These are phyloP conservation scores for Hyles euphorbiae DNA, from an alignment of 1,140 invertebrate species.

Conservation along the genomic window DNA sequence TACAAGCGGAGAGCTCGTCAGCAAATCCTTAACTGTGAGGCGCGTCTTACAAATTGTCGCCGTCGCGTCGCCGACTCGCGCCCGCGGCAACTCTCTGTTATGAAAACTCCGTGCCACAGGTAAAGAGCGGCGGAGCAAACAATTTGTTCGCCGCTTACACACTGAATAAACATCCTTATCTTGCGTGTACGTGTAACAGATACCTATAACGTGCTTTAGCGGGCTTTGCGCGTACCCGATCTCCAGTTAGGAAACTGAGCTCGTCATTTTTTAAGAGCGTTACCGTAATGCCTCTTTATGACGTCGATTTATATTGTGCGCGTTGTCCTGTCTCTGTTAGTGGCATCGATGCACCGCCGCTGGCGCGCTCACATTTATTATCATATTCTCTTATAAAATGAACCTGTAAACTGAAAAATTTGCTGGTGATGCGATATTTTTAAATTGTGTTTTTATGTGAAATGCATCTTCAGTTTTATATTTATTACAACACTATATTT, in stretches of 20 bases:
- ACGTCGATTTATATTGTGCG: slow-evolving; percentile 6
- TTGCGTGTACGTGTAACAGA: slow-evolving; percentile 38
- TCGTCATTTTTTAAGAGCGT: slow-evolving; percentile 9
- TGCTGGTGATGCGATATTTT: too few relatives aligned
- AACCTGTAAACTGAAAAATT: too few relatives aligned
- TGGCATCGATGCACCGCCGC: too few relatives aligned
- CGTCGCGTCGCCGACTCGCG: slow-evolving; percentile 36
- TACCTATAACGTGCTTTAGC: slow-evolving; percentile 20
- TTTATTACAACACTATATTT: too few relatives aligned
- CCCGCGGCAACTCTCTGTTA: slow-evolving; percentile 53
- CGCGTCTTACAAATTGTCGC: slow-evolving; percentile 57
- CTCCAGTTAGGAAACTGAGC: slow-evolving; percentile 5
- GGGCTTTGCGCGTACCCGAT: slow-evolving; percentile 5
- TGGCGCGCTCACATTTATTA: too few relatives aligned
- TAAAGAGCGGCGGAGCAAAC: slow-evolving; percentile 57
- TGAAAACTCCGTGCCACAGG: slow-evolving; percentile 58
- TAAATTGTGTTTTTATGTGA: too few relatives aligned
- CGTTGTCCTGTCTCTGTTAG: not conserved
- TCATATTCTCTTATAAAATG: too few relatives aligned
- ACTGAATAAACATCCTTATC: slow-evolving; percentile 62
- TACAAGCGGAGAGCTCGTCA: slow-evolving; percentile 47
- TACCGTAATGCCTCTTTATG: slow-evolving; percentile 6
- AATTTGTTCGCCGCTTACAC: slow-evolving; percentile 60
- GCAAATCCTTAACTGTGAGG: slow-evolving; percentile 48
- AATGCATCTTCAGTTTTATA: too few relatives aligned